Evolutionary conservation across 2,888 invertebrate species (phyloP).

Genomic region (Agrypnus murinus): DNA sequence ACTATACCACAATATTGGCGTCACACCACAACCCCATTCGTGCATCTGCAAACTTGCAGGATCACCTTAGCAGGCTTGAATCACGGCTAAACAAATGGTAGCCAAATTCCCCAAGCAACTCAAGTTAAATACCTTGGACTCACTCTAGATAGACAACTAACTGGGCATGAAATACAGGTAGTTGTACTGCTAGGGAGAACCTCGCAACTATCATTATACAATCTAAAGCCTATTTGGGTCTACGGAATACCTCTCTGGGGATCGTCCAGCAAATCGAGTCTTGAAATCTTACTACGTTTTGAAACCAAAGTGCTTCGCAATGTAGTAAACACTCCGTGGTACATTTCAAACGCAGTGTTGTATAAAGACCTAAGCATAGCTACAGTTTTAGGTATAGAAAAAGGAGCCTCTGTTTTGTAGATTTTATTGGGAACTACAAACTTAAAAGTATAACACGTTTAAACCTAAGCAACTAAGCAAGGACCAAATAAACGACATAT

Average conservation of each 20-base stretch:
- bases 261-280: background rate
- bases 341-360: background rate
- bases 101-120: background rate
- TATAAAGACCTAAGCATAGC: background rate
- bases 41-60: background rate
- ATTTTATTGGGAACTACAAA: too few species aligned
- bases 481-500: too few species aligned
- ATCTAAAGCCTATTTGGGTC: background rate
- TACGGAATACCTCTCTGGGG: too few species aligned
- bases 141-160: too few species aligned
- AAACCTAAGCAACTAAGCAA: too few species aligned
- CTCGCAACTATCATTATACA: background rate
- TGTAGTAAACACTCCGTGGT: too few species aligned
- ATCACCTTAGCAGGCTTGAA: background rate
- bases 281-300: background rate
- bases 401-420: too few species aligned
- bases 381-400: too few species aligned
- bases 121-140: background rate
- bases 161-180: background rate
- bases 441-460: too few species aligned
- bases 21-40: too few species aligned
- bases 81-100: background rate
- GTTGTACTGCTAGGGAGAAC: background rate
- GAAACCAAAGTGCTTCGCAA: background rate
- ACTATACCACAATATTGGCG: too few species aligned